phyloP scores from a whole-genome alignment of 2,888 invertebrate species.

The Drosophila siamana region DNA sequence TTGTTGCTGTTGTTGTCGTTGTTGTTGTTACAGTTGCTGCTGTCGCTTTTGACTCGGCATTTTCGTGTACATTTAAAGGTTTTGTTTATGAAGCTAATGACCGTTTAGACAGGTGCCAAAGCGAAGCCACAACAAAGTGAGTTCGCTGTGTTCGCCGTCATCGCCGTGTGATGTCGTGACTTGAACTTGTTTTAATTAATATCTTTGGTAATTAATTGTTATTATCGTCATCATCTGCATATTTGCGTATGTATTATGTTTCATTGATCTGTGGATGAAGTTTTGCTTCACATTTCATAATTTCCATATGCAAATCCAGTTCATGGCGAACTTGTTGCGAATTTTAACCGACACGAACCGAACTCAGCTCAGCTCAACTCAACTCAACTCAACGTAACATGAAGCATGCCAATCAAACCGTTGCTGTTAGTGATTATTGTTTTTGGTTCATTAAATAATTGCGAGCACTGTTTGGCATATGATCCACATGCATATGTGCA shows the following conservation, averaged over 20 bases:
- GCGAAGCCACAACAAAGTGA: constrained; percentile 14
- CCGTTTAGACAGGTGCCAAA: constrained; percentile 57
- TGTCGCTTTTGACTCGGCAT: constrained; percentile 34
- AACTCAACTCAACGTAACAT: constrained; percentile 13
- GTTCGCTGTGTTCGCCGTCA: too few species aligned
- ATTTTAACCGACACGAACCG: constrained; percentile 17
- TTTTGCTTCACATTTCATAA: constrained; percentile 47
- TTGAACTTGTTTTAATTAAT: constrained; percentile 36
- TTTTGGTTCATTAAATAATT: constrained; percentile 76
- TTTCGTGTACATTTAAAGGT: constrained; percentile 49
- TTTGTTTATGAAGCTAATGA: constrained; percentile 50
- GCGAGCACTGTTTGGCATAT: constrained; percentile 63
- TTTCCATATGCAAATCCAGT: constrained; percentile 56
- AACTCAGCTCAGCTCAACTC: too few species aligned
- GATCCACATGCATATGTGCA: constrained; percentile 29
- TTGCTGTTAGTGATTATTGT: constrained; percentile 68
- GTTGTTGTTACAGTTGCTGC: background rate
- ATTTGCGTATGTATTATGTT: constrained; percentile 12
- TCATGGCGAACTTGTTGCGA: constrained; percentile 66
- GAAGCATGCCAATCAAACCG: constrained; percentile 61
- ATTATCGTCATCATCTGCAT: constrained; percentile 24
- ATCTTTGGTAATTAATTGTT: constrained; percentile 39
- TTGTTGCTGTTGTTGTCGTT: background rate
- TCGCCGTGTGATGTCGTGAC: constrained; percentile 14
- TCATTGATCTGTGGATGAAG: constrained; percentile 23